Evolutionary conservation across 2,113 vertebrate species (phyloP), one percentile per base, ranked within the genome.

Genomic region (Rhea americana): DNA sequence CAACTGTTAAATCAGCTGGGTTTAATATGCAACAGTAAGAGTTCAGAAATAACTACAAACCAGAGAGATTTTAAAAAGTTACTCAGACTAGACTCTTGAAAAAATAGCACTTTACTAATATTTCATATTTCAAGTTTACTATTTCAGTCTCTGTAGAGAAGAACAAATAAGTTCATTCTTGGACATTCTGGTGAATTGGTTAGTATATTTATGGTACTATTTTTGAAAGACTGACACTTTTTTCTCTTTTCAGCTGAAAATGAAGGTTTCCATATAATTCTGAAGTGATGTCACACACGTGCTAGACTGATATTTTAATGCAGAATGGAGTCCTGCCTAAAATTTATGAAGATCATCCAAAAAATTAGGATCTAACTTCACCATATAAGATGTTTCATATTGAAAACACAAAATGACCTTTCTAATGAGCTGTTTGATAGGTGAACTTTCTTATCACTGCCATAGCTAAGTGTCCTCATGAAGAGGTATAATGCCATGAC

Each of bases 231-330:
- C 24, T 77, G 56, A 45, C 8, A 2, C 22, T 22, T 24, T 30
- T 70, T 65, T 76, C 68, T 62, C 87, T 59, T 77, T 95, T 67
- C 95, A 99, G 99, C 98, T 97, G 99, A 99, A 97, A 98, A 98
- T 92, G 99, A 99, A 96, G 98, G 99, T 92, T 98, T 99, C 97
- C 99, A 99, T 96, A 98, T 99, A 95, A 99, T 99, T 96, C 91
- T 99, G 97, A 99, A 99, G 96, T 99, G 98, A 98, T 65, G 56
- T 89, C 93, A 87, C 87, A 92, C 3, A 3, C 43, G 51, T 83
- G 85, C 93, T 90, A 88, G 95, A 93, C 91, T 93, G 73, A 47
- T 93, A 90, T 67, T 95, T 92, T 93, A 95, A 25, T 3, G 81
- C 96, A 94, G 96, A 97, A 95, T 85, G 93, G 96, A 97, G 96